Evolutionary conservation across 2,888 invertebrate genomes (phyloP), one percentile per base, ranked within the genome.

Genomic region (Cyclophora albipunctata): DNA sequence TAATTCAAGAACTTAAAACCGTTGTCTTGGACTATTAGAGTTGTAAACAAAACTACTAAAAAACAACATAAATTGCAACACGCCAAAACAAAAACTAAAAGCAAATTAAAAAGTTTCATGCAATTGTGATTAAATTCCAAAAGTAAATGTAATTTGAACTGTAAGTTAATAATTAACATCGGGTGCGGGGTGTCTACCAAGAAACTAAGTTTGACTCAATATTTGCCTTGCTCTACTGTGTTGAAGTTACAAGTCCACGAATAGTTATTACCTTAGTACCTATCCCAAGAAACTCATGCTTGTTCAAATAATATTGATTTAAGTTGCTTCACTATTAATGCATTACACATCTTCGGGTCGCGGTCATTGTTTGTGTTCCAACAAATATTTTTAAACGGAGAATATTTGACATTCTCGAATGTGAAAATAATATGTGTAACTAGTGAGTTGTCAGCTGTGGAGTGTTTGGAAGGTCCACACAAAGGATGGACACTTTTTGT

Each of bases 401-500:
- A 58, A 48, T 71, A 59, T 72, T 73, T 71, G 67, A 66, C 63
- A 66, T 68, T 66, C 67, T 66, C 56, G 46, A 53, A 66, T 58
- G 57, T 65, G 68, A 67, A 67, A 66, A 62, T 71, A 62, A 72
- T 72, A 70, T 61, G 67, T 64, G 62, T 61, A 58, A 54, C 58
- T 56, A 60, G 55, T 49, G 60, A 64, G 60, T 51, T 60, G 57
- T 62, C 55, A 57, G 53, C 49, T 58, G 54, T 46, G 45, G 48
- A 96, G 47, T 97, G 85, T 84, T 97, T 43, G 45, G 37, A 35
- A 49, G 45, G 50, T 45, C 33, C 53, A 46, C 40, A 55, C 53
- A 55, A 34, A 42, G n/a, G 7, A 44, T 48, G 35, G 4, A 37
- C 4, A 37, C 37, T 37, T 37, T 37, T 37, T 37, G 37, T 37